phyloP scores from a whole-genome alignment of 1,140 invertebrate species.

The Gonatopus flavifemur region DNA sequence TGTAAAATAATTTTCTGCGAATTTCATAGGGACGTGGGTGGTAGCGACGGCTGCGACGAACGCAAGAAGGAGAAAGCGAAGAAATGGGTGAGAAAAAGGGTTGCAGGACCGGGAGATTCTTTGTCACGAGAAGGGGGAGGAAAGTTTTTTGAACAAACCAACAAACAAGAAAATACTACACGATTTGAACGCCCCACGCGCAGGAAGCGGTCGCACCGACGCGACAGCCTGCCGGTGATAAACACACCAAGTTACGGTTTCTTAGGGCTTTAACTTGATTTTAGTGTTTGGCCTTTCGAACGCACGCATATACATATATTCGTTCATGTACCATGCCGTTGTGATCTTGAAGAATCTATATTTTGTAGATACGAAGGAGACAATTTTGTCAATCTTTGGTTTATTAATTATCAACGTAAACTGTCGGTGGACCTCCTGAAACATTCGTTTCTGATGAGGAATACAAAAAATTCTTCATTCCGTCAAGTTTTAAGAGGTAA shows the following conservation, averaged over 20 bases:
- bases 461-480: too few species aligned
- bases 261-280: constrained; percentile 40
- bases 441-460: too few species aligned
- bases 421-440: constrained; percentile 11
- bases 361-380: neutral
- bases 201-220: constrained; percentile 50
- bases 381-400: constrained; percentile 10
- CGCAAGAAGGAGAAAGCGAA: constrained; percentile 1
- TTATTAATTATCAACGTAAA: constrained; percentile 14
- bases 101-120: constrained; percentile 13
- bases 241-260: constrained; percentile 60
- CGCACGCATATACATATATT: constrained; percentile 21
- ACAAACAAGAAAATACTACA: constrained; percentile 44
- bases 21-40: constrained; percentile 37
- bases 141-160: constrained; percentile 15
- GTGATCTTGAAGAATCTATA: constrained; percentile 10
- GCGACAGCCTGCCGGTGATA: constrained; percentile 46
- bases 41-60: constrained; percentile 12
- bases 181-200: constrained; percentile 54
- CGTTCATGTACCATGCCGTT: constrained; percentile 1
- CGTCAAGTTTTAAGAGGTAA: too few species aligned
- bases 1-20: constrained; percentile 39
- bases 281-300: constrained; percentile 14
- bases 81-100: constrained; percentile 6
- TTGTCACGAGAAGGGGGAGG: constrained; percentile 11